Conservation (phyloP, 2,797 vertebrate species). For the Hirundo rustica region DNA sequence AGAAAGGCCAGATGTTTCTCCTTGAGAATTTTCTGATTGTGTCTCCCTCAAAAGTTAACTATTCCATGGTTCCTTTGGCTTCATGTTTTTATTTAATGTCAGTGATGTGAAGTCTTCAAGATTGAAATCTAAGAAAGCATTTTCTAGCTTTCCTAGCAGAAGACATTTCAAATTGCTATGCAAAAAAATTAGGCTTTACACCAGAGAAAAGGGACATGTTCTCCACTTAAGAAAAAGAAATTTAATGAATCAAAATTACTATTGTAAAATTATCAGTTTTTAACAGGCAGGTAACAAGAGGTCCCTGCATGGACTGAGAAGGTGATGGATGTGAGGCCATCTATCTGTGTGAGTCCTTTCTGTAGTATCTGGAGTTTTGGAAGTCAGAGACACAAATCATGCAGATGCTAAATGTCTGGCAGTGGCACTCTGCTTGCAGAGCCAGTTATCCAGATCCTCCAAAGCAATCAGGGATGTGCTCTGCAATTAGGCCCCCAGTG, state of each 20-base stretch:
- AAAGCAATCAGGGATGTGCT: neutral
- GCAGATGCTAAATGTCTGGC: neutral
- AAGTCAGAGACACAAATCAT: neutral
- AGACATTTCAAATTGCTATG: neutral
- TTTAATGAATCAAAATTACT: neutral
- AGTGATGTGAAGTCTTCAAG: neutral
- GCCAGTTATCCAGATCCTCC: neutral
- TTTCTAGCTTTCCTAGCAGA: neutral
- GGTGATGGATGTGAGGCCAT: neutral
- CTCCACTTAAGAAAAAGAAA: neutral
- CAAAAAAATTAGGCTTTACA: neutral
- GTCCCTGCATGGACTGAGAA: neutral
- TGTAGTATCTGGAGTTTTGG: neutral
- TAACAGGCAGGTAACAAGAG: neutral
- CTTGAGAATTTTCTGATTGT: neutral
- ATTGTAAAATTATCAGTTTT: neutral
- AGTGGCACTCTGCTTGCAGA: neutral
- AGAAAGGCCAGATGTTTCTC: neutral
- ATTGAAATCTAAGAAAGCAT: neutral
- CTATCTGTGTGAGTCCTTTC: neutral
- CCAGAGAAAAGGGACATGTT: neutral
- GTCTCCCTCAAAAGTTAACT: neutral
- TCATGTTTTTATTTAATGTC: neutral
- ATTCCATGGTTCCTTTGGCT: neutral
- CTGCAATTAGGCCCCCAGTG: neutral